phyloP scores from a whole-genome alignment of 2,113 vertebrate genomes.

The Halichoeres trimaculatus region DNA sequence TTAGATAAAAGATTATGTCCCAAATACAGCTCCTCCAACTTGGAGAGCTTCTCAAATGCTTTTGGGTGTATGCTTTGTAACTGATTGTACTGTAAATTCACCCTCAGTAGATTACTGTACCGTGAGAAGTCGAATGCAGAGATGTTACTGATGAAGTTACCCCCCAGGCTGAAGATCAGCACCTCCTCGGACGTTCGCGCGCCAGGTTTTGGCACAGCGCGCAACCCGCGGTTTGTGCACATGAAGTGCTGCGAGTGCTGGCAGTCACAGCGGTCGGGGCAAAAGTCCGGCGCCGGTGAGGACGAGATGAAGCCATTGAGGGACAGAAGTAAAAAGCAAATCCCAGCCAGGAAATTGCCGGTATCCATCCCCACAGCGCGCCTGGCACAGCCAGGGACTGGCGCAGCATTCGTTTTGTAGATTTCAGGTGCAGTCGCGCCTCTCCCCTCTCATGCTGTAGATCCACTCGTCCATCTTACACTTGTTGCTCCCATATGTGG shows the following conservation, averaged over 20 bases:
- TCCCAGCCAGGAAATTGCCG: constrained; percentile 46
- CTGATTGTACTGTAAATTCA: constrained; percentile 95
- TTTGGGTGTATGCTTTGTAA: constrained; percentile 89
- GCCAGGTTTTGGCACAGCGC: constrained; percentile 84
- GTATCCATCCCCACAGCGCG: constrained; percentile 64
- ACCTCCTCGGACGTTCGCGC: constrained; percentile 81
- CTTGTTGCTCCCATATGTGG: constrained; percentile 21
- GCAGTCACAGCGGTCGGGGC: constrained; percentile 94
- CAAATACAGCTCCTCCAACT: constrained; percentile 93
- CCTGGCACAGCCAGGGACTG: constrained; percentile 20
- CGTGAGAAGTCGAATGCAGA: constrained; percentile 88
- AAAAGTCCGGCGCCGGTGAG: constrained; percentile 76
- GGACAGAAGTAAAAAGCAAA: constrained; percentile 77
- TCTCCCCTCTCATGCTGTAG: constrained; percentile 33
- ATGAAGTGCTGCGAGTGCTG: constrained; percentile 90
- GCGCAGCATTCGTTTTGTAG: constrained; percentile 48
- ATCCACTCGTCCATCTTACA: constrained; percentile 55
- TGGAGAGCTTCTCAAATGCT: constrained; percentile 89
- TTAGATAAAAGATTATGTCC: constrained; percentile 91
- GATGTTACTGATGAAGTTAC: constrained; percentile 94
- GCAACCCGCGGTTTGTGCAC: constrained; percentile 93
- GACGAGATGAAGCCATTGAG: constrained; percentile 61
- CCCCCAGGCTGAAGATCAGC: constrained; percentile 91
- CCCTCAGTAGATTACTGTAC: constrained; percentile 85
- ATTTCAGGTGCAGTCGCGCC: constrained; percentile 61